Base-by-base conservation (phyloP, 2,888 invertebrate genomes). In the Bembecia ichneumoniformis region DNA sequence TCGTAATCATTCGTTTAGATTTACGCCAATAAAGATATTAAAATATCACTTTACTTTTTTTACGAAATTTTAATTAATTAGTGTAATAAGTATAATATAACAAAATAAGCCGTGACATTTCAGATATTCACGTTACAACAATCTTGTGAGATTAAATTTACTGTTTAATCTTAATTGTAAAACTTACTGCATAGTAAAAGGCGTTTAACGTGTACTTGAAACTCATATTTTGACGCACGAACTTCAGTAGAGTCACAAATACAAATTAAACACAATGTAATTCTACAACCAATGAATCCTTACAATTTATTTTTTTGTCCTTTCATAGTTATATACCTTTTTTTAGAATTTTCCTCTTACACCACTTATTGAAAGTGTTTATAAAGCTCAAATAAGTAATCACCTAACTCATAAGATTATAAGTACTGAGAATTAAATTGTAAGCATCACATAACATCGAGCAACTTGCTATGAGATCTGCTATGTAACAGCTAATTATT, bases 291-390 rank as follows among this genome's bases (percentile, higher is more conserved):
- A 70, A 69, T 64, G 56, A 68, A 59, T 59, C 14, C 40, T 40
- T 40, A 40, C 0, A 10, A 40, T 40, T 10, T n/a, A 50, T 75
- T 77, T 75, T 77, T 71, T 77, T 61, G 62, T 64, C 58, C 57
- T 64, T 77, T 74, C 70, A 62, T 60, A 40, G 51, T 63, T 58
- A 69, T 78, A 68, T 72, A 52, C 60, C 46, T 67, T 72, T 78
- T 78, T 79, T 77, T 75, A 59, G 51, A 62, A 63, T 67, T 70
- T 77, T 76, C 14, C 54, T 49, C 57, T 57, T 68, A 63, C 17
- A 44, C 15, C 44, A 15, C 11, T 44, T 15, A 44, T 40, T 1
- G 3, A 40, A 40, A 40, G 14, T 40, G 5, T 40, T 40, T 14
- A 40, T 40, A 13, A 40, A 40, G 40, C 40, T 40, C 40, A 40